phyloP scores from a whole-genome alignment of 2,113 vertebrate genomes.

The Albula glossodonta region DNA sequence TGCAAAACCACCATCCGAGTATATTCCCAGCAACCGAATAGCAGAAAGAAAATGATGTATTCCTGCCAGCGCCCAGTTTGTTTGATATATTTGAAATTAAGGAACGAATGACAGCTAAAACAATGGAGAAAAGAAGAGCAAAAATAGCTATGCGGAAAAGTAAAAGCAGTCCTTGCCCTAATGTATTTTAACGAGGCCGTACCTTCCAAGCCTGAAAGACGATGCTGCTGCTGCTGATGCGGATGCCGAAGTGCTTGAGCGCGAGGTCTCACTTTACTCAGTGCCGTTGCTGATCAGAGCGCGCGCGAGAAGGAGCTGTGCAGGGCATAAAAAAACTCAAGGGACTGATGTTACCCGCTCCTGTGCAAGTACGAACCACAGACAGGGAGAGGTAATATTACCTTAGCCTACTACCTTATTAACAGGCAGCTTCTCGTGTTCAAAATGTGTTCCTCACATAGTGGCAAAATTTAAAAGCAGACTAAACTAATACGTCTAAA shows the following conservation, averaged over 20 bases:
- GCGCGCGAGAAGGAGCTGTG: conserved; percentile 62
- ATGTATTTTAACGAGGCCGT: conserved; percentile 41
- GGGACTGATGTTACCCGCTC: conserved; percentile 37
- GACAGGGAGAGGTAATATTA: conserved; percentile 52
- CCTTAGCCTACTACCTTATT: conserved; percentile 40
- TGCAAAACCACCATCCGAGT: conserved; percentile 61
- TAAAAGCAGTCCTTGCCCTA: conserved; percentile 42
- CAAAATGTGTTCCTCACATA: neutral
- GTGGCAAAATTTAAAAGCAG: neutral
- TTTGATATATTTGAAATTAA: neutral
- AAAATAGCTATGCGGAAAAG: neutral
- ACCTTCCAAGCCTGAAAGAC: conserved; percentile 54
- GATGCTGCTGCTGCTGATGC: conserved; percentile 48
- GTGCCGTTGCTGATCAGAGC: conserved; percentile 55
- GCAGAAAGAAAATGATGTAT: conserved; percentile 52
- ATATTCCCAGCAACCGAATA: conserved; percentile 63
- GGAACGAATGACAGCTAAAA: conserved; percentile 12
- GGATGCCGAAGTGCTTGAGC: conserved; percentile 59
- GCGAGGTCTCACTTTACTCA: conserved; percentile 47
- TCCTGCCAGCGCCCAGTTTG: conserved; percentile 42
- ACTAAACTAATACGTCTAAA: neutral
- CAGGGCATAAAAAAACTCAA: conserved; percentile 23
- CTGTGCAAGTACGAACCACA: conserved; percentile 29
- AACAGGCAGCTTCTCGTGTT: conserved; percentile 28
- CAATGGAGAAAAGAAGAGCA: neutral